Percentiles rank a stretch among this genome's conserved stretches.
phyloP scores from a whole-genome alignment of 2,113 vertebrate species.

The Piprites chloris region DNA sequence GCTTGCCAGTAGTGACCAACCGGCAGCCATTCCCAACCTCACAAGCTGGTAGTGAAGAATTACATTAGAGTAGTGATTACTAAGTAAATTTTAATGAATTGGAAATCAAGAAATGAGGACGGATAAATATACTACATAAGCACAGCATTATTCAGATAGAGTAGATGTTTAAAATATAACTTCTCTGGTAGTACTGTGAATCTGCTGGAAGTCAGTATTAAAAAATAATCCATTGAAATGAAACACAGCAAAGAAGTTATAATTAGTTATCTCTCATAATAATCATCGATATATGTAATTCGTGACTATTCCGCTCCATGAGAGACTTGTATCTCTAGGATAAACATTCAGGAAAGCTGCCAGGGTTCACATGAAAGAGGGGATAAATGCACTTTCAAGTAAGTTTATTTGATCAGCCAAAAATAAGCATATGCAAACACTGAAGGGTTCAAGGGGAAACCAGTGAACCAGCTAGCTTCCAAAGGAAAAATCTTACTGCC shows the following conservation, averaged over 20 bases:
- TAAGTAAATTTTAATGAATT: not conserved
- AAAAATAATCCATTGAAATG: not conserved
- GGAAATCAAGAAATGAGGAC: not conserved
- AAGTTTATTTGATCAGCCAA: conserved; percentile 8
- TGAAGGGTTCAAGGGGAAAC: not conserved
- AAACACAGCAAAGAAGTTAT: not conserved
- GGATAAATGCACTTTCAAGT: not conserved
- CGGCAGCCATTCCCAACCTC: not conserved
- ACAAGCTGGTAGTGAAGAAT: not conserved
- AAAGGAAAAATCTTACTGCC: not conserved
- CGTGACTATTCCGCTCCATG: not conserved
- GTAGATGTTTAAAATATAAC: not conserved
- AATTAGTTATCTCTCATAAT: not conserved
- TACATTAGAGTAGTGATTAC: not conserved
- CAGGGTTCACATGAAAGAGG: not conserved
- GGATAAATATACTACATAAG: not conserved
- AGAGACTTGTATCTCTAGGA: not conserved
- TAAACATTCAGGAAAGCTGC: not conserved
- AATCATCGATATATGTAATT: not conserved
- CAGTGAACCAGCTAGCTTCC: not conserved
- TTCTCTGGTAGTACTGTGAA: not conserved
- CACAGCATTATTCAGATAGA: not conserved
- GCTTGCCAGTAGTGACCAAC: not conserved
- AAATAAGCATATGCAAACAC: conserved; percentile 14
- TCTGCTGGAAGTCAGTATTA: not conserved